Conservation (phyloP, 2,113 vertebrate species). For the Phyllostomus discolor region DNA sequence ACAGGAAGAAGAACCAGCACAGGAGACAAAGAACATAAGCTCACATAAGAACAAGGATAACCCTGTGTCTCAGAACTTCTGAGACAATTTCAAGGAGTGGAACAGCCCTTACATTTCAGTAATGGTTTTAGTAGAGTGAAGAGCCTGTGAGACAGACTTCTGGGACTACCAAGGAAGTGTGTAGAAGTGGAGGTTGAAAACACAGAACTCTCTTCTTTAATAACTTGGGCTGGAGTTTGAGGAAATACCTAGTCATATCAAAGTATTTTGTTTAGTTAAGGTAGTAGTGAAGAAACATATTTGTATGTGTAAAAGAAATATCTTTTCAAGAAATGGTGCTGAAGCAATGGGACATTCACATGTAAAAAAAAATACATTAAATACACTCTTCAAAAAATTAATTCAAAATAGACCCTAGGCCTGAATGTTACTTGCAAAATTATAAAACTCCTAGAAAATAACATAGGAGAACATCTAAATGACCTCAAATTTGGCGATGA, state of each 20-base stretch:
- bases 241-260: background rate
- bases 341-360: background rate
- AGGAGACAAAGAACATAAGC: background rate
- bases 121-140: background rate
- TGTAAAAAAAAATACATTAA: background rate
- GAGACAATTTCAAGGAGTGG: background rate
- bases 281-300: background rate
- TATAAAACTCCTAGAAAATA: background rate
- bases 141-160: background rate
- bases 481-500: background rate
- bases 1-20: background rate
- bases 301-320: background rate
- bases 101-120: background rate
- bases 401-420: background rate
- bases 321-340: background rate
- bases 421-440: background rate
- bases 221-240: background rate
- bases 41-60: background rate
- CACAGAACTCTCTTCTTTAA: background rate
- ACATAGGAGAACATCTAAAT: background rate
- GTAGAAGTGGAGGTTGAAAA: background rate
- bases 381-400: background rate
- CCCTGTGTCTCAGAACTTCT: background rate
- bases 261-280: background rate
- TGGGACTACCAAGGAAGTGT: background rate